Percentiles rank a stretch among this genome's conserved stretches.
phyloP scores from a whole-genome alignment of 2,797 vertebrate genomes.

The Myiotriccus ornatus region DNA sequence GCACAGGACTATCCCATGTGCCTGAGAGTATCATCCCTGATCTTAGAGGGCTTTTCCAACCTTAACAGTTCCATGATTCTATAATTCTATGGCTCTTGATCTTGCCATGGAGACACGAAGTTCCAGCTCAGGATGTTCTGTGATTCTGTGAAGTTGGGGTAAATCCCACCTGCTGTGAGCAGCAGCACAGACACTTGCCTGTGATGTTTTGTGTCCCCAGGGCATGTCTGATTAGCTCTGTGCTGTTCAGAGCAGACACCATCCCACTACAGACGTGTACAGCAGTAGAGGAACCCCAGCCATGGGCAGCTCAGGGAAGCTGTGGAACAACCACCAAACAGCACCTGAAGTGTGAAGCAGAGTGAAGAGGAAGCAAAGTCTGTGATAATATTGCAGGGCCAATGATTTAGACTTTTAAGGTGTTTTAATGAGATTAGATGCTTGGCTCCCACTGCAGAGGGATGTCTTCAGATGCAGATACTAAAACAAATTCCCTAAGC shows the following conservation, averaged over 20 bases:
- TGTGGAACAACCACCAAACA: not conserved
- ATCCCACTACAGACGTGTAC: rapidly evolving
- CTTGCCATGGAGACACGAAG: rapidly evolving
- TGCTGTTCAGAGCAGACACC: not conserved
- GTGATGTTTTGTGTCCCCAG: not conserved
- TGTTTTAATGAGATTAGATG: not conserved
- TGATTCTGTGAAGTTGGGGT: not conserved
- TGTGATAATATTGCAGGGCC: not conserved
- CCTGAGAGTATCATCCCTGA: not conserved
- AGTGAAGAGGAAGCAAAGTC: not conserved
- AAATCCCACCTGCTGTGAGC: not conserved
- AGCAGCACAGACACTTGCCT: not conserved
- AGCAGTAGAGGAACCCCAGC: not conserved
- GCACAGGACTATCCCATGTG: not conserved
- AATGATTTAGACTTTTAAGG: not conserved
- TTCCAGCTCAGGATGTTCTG: not conserved
- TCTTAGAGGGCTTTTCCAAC: not conserved
- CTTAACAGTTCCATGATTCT: not conserved
- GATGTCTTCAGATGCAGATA: not conserved
- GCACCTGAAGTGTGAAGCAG: not conserved
- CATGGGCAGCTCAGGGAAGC: not conserved
- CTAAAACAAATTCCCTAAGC: not conserved
- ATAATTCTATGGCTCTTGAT: not conserved
- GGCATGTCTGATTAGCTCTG: not conserved
- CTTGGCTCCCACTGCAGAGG: not conserved